phyloP scores from a whole-genome alignment of 2,797 vertebrate genomes.

The Anableps anableps region DNA sequence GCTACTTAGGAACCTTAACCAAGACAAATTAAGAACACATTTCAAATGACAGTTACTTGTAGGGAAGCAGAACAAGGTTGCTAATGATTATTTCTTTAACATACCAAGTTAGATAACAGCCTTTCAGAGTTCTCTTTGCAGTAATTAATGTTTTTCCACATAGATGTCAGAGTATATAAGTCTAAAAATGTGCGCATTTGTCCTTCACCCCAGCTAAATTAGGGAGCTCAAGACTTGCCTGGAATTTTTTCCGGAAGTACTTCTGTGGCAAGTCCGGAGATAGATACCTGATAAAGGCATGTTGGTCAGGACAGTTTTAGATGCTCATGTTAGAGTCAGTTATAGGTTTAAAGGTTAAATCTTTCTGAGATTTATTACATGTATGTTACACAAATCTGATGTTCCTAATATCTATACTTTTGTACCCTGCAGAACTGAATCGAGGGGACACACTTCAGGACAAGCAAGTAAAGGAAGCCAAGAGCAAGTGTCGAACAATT shows the following conservation, averaged over 20 bases:
- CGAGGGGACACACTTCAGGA: constrained; percentile 91
- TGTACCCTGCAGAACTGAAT: constrained; percentile 88
- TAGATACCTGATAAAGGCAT: constrained; percentile 33
- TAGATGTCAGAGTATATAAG: constrained; percentile 44
- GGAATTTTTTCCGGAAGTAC: constrained; percentile 56
- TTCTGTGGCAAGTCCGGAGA: constrained; percentile 44
- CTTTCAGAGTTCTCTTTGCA: constrained; percentile 54
- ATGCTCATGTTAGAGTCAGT: constrained; percentile 33
- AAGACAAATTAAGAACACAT: constrained; percentile 44
- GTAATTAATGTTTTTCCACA: constrained; percentile 45
- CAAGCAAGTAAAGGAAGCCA: constrained; percentile 95
- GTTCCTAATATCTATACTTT: constrained; percentile 60
- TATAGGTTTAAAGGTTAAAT: constrained; percentile 49
- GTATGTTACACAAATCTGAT: constrained; percentile 9
- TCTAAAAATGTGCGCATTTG: constrained; percentile 54
- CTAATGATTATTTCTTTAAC: constrained; percentile 45
- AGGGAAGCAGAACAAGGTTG: constrained; percentile 43
- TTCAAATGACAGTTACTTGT: constrained; percentile 36
- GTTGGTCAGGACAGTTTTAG: constrained; percentile 42
- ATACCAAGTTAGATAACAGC: constrained; percentile 40
- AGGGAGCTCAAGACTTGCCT: constrained; percentile 54
- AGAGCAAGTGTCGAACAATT: constrained; percentile 96
- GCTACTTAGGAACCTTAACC: constrained; percentile 24
- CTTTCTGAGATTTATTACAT: constrained; percentile 2
- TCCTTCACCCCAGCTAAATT: constrained; percentile 62